Evolutionary conservation across 2,113 vertebrate genomes (phyloP), one percentile per base, ranked within the genome.

Genomic region (Pangasianodon hypophthalmus): DNA sequence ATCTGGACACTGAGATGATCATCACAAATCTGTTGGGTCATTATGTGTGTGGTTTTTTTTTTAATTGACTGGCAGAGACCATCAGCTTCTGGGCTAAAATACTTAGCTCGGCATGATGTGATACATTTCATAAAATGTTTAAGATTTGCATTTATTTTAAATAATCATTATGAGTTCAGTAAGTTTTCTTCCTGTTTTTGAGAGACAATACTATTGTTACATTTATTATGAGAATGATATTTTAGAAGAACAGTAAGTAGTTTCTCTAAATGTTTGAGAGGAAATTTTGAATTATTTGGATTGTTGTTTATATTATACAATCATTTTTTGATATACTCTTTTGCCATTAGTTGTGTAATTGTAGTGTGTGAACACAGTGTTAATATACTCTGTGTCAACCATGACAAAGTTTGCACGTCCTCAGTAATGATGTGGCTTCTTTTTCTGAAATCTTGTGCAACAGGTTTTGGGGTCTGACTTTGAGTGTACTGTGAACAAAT

Each of bases 391-490:
- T 75, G 0, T 8, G 8, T 71, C 3, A 37, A 52, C 18, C 24
- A 54, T 26, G 67, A 32, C 18, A 41, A 1, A 21, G 67, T 86
- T 54, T 50, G 48, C 26, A 69, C 32, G 26, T 37, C 48, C 48
- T 6, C 50, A 54, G n/a, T 32, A 73, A 26, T 41, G 1, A 19
- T 50, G 29, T 86, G 62, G n/a, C 8, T 37, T 54, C 6, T 54
- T 73, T 41, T 37, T 83, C 14, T 37, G 16, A 37, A 81, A 82
- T 69, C 87, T 41, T 8, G 87, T 52, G 4, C 19, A 82, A 88
- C 87, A 67, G 87, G 87, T 88, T 88, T 64, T 26, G 13, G 60
- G 87, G 58, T 52, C 58, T 37, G 37, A 37, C 37, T 37, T 37
- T 37, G 85, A 6, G 19, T 52, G 3, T 26, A 75, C 48, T 9